A percentile compares a stretch with the other conserved stretches of the same genome.
phyloP scores from a whole-genome alignment of 2,113 vertebrate genomes.

The Proteles cristata region DNA sequence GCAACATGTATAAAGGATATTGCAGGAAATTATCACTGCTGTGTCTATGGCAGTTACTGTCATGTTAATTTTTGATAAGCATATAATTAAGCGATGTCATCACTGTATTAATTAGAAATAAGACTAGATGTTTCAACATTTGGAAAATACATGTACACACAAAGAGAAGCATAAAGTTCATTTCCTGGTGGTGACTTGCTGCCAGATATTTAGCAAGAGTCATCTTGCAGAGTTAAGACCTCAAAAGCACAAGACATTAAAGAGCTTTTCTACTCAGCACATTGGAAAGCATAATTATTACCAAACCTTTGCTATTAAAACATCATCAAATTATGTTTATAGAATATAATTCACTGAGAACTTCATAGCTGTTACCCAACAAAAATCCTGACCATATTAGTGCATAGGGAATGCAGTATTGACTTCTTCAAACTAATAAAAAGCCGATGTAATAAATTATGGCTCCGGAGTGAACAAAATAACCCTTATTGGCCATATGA shows the following conservation, averaged over 20 bases:
- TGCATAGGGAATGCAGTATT: slow-evolving; percentile 50
- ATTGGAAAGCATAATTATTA: slow-evolving; percentile 61
- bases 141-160: background rate
- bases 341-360: slow-evolving; percentile 65
- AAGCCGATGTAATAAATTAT: slow-evolving; percentile 57
- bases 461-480: slow-evolving; percentile 58
- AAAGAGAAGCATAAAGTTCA: slow-evolving; percentile 7
- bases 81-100: background rate
- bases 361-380: slow-evolving; percentile 33
- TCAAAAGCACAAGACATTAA: slow-evolving; percentile 45
- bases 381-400: slow-evolving; percentile 54
- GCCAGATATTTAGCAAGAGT: slow-evolving; percentile 28
- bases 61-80: slow-evolving; percentile 34
- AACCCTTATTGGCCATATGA: slow-evolving; percentile 48
- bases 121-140: background rate
- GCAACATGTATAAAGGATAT: background rate
- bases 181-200: background rate
- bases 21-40: background rate
- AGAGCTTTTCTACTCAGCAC: slow-evolving; percentile 57
- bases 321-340: slow-evolving; percentile 68
- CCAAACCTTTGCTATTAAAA: slow-evolving; percentile 69
- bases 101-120: background rate
- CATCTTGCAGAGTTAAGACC: slow-evolving; percentile 33
- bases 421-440: slow-evolving; percentile 66
- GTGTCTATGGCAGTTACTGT: background rate